Evolutionary conservation across 1,140 invertebrate species (phyloP).

Genomic region (Sweltsa coloradensis): DNA sequence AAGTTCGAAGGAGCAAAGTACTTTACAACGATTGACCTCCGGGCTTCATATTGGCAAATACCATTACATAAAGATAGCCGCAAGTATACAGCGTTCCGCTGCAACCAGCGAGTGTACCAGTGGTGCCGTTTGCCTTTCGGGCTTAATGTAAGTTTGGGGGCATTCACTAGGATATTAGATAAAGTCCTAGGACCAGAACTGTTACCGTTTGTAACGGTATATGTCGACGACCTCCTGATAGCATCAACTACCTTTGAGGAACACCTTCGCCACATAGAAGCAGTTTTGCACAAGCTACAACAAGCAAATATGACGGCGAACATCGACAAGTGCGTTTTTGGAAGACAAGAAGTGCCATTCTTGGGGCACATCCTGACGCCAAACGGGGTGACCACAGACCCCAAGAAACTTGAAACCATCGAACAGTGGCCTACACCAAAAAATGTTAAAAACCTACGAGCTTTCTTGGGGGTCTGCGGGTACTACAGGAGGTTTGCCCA

Average conservation of each 20-base stretch:
- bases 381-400: constrained; percentile 22
- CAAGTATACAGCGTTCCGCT: constrained; percentile 24
- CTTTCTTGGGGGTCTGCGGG: constrained; percentile 25
- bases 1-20: constrained; percentile 18
- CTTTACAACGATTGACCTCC: constrained; percentile 24
- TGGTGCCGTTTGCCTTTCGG: constrained; percentile 26
- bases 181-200: constrained; percentile 1
- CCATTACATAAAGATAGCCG: constrained; percentile 18
- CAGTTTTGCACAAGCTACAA: constrained; percentile 13
- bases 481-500: constrained; percentile 26
- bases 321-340: constrained; percentile 17
- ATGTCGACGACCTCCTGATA: constrained; percentile 20
- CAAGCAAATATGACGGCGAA: constrained; percentile 18
- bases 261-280: constrained; percentile 17
- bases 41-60: constrained; percentile 28
- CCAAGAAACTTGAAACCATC: constrained; percentile 22
- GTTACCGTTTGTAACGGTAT: constrained; percentile 13
- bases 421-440: constrained; percentile 20
- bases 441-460: constrained; percentile 22
- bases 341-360: constrained; percentile 13
- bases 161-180: neutral
- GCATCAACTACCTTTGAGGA: constrained; percentile 16
- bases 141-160: constrained; percentile 14
- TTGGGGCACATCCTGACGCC: constrained; percentile 22
- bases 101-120: constrained; percentile 13